A percentile compares a stretch with the other conserved stretches of the same genome.
phyloP scores from a whole-genome alignment of 2,113 vertebrate species.

The Orientallactaga bullata region DNA sequence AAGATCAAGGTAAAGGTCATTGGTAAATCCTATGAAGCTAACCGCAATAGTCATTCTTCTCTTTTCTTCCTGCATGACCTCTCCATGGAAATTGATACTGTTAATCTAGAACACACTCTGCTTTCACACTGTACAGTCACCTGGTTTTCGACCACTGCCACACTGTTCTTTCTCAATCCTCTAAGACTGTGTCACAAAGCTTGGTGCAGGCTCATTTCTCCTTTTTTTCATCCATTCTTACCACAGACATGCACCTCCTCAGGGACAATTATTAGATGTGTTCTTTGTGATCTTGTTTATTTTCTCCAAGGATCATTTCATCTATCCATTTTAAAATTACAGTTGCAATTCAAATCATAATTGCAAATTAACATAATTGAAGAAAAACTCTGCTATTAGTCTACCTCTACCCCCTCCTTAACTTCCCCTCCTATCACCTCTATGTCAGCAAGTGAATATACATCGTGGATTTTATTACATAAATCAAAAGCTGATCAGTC shows the following conservation, averaged over 20 bases:
- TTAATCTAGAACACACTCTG: not conserved
- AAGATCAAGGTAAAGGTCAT: not conserved
- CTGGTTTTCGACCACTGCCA: not conserved
- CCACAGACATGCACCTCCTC: not conserved
- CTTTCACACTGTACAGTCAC: not conserved
- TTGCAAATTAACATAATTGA: not conserved
- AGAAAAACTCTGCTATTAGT: not conserved
- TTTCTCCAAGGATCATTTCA: not conserved
- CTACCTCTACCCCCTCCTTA: not conserved
- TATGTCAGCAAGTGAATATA: not conserved
- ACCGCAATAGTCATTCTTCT: not conserved
- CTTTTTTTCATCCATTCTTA: not conserved
- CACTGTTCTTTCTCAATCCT: not conserved
- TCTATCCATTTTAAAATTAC: not conserved
- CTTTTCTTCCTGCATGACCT: not conserved
- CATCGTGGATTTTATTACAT: not conserved
- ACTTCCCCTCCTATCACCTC: not conserved
- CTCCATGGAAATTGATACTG: not conserved
- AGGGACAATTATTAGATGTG: not conserved
- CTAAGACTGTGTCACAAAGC: not conserved
- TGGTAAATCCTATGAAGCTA: not conserved
- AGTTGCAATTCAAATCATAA: not conserved
- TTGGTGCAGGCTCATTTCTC: not conserved
- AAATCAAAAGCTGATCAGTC: not conserved
- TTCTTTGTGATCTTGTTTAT: not conserved